Conservation (phyloP, 2,797 vertebrate species). For the Hippocampus kuda region DNA sequence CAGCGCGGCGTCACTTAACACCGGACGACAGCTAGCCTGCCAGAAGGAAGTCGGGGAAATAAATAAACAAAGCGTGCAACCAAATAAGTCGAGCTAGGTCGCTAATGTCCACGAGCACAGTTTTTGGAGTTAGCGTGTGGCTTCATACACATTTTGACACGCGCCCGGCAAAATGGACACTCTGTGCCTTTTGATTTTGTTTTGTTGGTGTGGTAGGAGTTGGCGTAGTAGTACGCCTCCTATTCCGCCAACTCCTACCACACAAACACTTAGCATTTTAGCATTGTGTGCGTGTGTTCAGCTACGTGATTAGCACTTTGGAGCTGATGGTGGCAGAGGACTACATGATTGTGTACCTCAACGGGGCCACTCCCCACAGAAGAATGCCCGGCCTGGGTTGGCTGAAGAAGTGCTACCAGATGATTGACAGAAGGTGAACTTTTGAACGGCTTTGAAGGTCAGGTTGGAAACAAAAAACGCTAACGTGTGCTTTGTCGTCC, state of each 20-base stretch:
- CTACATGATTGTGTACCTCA: slow-evolving; percentile 96
- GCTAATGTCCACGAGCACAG: background rate
- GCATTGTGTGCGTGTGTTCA: slow-evolving; percentile 38
- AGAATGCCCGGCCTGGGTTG: slow-evolving; percentile 93
- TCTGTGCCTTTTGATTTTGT: no score
- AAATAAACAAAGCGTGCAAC: background rate
- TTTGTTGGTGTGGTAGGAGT: background rate
- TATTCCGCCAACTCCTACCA: no score
- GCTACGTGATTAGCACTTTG: slow-evolving; percentile 96
- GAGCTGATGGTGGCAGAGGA: slow-evolving; percentile 98
- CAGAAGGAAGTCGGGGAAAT: background rate
- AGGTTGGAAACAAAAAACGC: background rate
- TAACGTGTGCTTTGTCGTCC: background rate
- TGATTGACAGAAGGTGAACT: slow-evolving; percentile 89
- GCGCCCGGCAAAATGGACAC: no score
- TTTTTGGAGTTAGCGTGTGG: background rate
- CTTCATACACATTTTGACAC: background rate
- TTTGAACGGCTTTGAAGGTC: background rate
- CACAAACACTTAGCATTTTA: background rate
- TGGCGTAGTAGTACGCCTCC: no score
- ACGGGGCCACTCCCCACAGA: slow-evolving; percentile 91
- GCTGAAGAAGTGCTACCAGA: slow-evolving; percentile 97
- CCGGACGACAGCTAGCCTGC: background rate
- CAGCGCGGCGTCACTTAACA: background rate
- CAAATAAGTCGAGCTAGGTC: background rate